phyloP scores from a whole-genome alignment of 92 coral and sea anemone genomes.

The Porites evermanni region DNA sequence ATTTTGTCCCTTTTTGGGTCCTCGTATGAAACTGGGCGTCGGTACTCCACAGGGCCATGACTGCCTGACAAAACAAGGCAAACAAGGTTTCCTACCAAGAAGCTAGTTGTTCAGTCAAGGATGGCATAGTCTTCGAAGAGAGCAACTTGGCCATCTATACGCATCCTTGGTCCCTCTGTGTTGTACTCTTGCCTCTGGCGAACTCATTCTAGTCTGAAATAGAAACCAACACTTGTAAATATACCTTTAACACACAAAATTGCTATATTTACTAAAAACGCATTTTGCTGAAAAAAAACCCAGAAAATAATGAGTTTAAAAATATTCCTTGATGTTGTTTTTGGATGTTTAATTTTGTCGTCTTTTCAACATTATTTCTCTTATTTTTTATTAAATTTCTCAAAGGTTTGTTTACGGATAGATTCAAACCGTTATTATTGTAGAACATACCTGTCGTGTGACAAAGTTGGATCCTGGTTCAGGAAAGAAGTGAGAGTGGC shows the following conservation, averaged over 20 bases:
- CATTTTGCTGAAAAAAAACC: no score
- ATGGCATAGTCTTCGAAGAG: neutral
- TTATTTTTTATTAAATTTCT: no score
- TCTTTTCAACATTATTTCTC: no score
- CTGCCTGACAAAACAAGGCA: constrained; percentile 1
- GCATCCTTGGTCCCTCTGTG: neutral
- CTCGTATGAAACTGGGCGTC: neutral
- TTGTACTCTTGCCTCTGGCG: neutral
- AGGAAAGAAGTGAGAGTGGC: constrained; percentile 18
- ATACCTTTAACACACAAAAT: no score
- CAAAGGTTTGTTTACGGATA: no score
- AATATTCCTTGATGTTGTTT: no score
- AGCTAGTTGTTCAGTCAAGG: neutral
- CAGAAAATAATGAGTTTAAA: no score
- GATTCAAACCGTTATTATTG: no score
- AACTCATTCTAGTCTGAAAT: neutral
- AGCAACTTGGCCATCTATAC: neutral
- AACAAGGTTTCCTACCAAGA: neutral
- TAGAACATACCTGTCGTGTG: constrained; percentile 17
- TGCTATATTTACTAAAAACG: no score
- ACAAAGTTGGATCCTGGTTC: constrained; percentile 39
- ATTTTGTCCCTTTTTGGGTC: no score
- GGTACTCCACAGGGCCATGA: neutral
- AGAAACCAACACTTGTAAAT: neutral
- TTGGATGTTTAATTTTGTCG: no score